Evolutionary conservation across 1,140 invertebrate species (phyloP).

Genomic region (Drosophila hydei): DNA sequence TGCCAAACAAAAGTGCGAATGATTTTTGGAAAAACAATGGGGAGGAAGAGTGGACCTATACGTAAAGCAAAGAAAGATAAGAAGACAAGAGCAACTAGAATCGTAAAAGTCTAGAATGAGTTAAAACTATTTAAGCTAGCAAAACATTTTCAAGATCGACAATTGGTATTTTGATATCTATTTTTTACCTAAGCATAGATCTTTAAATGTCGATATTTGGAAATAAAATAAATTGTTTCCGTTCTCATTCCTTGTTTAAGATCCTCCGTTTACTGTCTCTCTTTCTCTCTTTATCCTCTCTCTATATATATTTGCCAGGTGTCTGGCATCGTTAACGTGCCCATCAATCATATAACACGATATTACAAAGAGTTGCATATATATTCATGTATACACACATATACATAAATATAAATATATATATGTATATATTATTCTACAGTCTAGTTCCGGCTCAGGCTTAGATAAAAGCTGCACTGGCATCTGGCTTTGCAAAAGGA

Average conservation of each 20-base stretch:
- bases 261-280: neutral
- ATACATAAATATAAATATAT: neutral
- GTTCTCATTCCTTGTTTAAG: neutral
- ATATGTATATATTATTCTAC: constrained; percentile 2
- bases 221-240: neutral
- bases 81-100: neutral
- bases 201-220: neutral
- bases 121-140: neutral
- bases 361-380: neutral
- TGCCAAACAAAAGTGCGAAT: constrained; percentile 53
- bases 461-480: constrained; percentile 6
- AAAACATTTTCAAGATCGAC: constrained; percentile 2
- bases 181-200: neutral
- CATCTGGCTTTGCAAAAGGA: constrained; percentile 23
- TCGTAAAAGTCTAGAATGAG: neutral
- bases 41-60: neutral
- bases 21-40: neutral
- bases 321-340: constrained; percentile 18
- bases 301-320: constrained; percentile 21
- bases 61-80: constrained; percentile 25
- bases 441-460: constrained; percentile 39
- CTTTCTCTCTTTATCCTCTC: constrained; percentile 5
- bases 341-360: constrained; percentile 46
- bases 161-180: neutral
- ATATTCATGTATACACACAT: neutral